phyloP scores from a whole-genome alignment of 2,113 vertebrate species.

The Sapajus apella region DNA sequence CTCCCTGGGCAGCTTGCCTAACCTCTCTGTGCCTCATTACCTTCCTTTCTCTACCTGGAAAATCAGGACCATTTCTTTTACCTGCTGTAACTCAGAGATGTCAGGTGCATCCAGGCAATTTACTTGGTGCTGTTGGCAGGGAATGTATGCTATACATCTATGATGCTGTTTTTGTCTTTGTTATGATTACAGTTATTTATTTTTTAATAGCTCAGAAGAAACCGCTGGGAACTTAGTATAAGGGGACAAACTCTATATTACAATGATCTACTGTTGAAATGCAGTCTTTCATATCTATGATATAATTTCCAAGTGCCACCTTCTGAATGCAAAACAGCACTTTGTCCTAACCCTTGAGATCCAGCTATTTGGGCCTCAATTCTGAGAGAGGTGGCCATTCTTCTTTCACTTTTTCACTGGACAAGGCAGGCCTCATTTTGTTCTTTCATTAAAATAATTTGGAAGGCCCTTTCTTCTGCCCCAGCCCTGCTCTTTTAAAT shows the following conservation, averaged over 20 bases:
- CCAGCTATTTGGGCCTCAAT: not conserved
- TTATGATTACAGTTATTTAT: constrained; percentile 25
- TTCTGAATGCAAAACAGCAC: not conserved
- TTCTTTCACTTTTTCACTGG: not conserved
- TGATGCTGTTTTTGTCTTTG: constrained; percentile 38
- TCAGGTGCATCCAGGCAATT: not conserved
- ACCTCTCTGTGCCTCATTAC: constrained; percentile 57
- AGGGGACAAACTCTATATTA: not conserved
- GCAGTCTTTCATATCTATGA: not conserved
- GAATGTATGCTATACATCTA: not conserved
- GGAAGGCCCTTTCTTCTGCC: not conserved
- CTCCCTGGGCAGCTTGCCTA: constrained; percentile 18
- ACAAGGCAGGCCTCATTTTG: not conserved
- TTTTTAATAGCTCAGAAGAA: constrained; percentile 58
- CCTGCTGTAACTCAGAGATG: not conserved
- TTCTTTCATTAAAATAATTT: not conserved
- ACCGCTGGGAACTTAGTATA: not conserved
- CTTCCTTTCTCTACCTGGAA: not conserved
- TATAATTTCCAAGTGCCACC: not conserved
- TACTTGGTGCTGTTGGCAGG: not conserved
- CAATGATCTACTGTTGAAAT: not conserved
- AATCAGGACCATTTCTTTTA: not conserved
- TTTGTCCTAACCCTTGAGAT: not conserved
- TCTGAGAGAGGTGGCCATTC: not conserved
- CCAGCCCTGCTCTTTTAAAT: not conserved